Base-by-base conservation (phyloP, 2,888 invertebrate genomes). In the Dione juno region DNA sequence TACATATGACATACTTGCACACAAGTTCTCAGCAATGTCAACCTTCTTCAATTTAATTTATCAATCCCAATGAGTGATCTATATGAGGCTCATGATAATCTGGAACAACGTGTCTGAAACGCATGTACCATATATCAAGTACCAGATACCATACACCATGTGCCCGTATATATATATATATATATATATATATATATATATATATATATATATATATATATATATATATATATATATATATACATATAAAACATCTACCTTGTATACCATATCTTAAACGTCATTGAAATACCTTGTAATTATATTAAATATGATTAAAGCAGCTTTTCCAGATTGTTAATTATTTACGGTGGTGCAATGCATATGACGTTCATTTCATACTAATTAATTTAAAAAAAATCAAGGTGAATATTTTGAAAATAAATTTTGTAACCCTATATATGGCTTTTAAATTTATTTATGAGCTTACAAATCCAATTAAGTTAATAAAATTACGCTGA, bases 21-120 rank as follows among this genome's bases (percentile, higher is more conserved):
- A 87, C 90, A 91, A 91, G 90, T 91, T 91, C 90, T 89, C 80
- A 89, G 90, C 85, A 82, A 88, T 82, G 84, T 80, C 88, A 86
- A 87, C 87, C 89, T 88, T 84, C 80, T 87, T 89, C 82, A 80
- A 84, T 82, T 82, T 82, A 80, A 81, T 76, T 80, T 66, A 65
- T 68, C 67, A 69, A 69, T 71, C 66, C 59, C 63, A 35, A 72
- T 54, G 40, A 70, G 41, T 43, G 41, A 59, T 70, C 48, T 70
- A 40, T 67, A 67, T 48, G 70, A 67, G 66, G 63, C 40, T 53
- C 53, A n/a, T 28, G 41, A 65, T 68, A 59, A 14, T 66, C 53
- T 66, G 35, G 58, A 66, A 61, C 64, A n/a, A 45, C 21, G 28
- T 37, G 1, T 1, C n/a, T 28, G 28, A 2, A 28, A 28, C 5